Evolutionary conservation across 2,113 vertebrate genomes (phyloP).

Genomic region (Callaeas wilsoni): DNA sequence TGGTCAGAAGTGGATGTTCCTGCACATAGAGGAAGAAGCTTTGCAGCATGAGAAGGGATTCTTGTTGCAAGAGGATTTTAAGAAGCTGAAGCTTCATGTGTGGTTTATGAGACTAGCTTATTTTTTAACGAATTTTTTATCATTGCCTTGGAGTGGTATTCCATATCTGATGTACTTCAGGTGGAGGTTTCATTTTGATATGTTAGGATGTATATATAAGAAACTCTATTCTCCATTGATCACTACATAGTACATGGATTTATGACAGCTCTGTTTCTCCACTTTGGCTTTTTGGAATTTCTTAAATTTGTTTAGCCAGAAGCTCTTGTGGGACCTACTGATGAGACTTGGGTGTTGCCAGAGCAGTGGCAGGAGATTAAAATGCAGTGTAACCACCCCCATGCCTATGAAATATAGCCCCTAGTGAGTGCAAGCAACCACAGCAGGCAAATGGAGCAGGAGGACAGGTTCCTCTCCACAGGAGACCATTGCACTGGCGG

Average conservation of each 20-base stretch:
- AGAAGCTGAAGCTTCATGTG: background rate
- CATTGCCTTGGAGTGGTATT: background rate
- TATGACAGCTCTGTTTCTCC: background rate
- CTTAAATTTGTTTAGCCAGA: background rate
- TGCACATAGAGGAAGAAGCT: background rate
- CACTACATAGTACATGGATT: background rate
- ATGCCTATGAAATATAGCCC: background rate
- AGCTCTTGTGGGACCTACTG: background rate
- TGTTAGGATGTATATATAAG: background rate
- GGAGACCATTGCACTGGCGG: background rate
- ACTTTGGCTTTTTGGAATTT: background rate
- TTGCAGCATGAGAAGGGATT: background rate
- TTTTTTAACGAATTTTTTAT: background rate
- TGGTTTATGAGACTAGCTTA: background rate
- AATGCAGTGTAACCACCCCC: rapidly evolving
- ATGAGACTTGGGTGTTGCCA: background rate
- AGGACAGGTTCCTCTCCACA: background rate
- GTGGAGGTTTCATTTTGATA: background rate
- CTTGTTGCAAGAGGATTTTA: background rate
- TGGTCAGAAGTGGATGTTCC: background rate
- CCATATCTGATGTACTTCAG: background rate
- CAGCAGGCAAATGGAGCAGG: background rate
- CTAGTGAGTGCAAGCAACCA: background rate
- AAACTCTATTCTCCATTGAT: background rate
- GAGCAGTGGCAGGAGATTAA: background rate